phyloP scores from a whole-genome alignment of 1,140 invertebrate species.

The Dryas iulia region DNA sequence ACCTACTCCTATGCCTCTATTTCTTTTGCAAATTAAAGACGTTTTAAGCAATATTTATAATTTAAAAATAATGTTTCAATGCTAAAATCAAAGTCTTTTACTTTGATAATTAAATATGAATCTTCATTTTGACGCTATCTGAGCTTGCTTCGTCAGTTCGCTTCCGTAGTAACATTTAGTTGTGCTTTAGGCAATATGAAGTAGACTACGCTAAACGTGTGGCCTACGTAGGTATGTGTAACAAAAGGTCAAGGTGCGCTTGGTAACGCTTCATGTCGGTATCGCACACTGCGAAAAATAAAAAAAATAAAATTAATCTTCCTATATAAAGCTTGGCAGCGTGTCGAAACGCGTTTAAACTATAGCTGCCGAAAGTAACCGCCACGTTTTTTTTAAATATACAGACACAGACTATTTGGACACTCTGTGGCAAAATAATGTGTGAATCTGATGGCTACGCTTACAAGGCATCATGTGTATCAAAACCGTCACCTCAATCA shows the following conservation, averaged over 20 bases:
- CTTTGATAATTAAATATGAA: not conserved
- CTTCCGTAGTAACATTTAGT: slow-evolving; percentile 56
- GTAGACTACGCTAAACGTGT: slow-evolving; percentile 48
- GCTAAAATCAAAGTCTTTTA: not conserved
- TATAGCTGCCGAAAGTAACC: slow-evolving; percentile 23
- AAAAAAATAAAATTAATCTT: slow-evolving; percentile 24
- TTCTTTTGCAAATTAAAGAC: slow-evolving; percentile 12
- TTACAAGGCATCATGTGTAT: slow-evolving; percentile 53
- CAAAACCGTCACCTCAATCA: slow-evolving; percentile 63
- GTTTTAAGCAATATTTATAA: slow-evolving; percentile 5
- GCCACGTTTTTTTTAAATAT: slow-evolving; percentile 9
- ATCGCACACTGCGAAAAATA: slow-evolving; percentile 35
- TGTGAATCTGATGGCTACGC: slow-evolving; percentile 43
- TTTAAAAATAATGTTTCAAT: not conserved
- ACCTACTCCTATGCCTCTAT: slow-evolving; percentile 27
- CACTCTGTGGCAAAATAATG: slow-evolving; percentile 22
- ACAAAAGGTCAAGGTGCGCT: slow-evolving; percentile 52
- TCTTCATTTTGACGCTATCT: slow-evolving; percentile 14
- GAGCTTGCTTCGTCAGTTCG: slow-evolving; percentile 55
- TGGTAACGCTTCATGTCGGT: slow-evolving; percentile 37
- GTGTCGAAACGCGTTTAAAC: slow-evolving; percentile 34
- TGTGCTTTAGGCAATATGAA: slow-evolving; percentile 48
- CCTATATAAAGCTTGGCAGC: slow-evolving; percentile 39
- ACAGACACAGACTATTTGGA: slow-evolving; percentile 27
- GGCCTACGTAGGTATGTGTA: slow-evolving; percentile 29